phyloP scores from a whole-genome alignment of 2,888 invertebrate species.

The Eutolmus rufibarbis region DNA sequence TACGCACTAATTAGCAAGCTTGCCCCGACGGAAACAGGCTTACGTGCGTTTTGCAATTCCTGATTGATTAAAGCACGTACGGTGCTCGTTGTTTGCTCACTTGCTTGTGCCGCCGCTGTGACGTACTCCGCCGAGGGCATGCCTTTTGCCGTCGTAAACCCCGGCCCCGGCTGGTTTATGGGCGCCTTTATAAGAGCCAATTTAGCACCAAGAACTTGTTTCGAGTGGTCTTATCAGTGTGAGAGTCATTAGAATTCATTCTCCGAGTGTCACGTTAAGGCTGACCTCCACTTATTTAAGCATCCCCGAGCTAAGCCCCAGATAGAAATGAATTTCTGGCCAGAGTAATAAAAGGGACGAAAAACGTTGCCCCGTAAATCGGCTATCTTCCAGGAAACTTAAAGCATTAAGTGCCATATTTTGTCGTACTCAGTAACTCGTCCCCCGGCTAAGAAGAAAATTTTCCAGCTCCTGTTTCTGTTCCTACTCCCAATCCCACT shows the following conservation, averaged over 20 bases:
- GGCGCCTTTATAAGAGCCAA: constrained; percentile 16
- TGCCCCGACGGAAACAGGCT: background rate
- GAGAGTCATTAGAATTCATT: constrained; percentile 38
- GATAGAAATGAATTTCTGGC: constrained; percentile 23
- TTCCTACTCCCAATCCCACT: background rate
- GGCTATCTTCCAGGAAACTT: constrained; percentile 30
- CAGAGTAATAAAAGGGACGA: constrained; percentile 25
- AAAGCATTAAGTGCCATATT: constrained; percentile 38
- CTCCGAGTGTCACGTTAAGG: constrained; percentile 30
- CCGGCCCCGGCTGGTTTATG: constrained; percentile 8
- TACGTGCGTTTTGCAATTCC: background rate
- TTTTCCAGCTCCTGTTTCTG: background rate
- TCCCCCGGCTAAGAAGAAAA: background rate
- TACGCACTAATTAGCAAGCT: constrained; percentile 31
- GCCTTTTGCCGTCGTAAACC: constrained; percentile 19
- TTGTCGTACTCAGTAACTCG: constrained; percentile 26
- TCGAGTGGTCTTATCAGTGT: constrained; percentile 15
- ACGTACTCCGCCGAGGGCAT: background rate
- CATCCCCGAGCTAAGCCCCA: constrained; percentile 17
- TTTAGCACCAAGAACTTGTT: constrained; percentile 25
- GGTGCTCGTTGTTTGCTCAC: constrained; percentile 4
- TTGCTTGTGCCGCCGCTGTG: background rate
- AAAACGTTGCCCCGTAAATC: constrained; percentile 15
- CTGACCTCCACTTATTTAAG: constrained; percentile 30
- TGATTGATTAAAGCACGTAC: constrained; percentile 40